Evolutionary conservation across 2,113 vertebrate genomes (phyloP), one percentile per base, ranked within the genome.

Genomic region (Dolichotis patagonum): DNA sequence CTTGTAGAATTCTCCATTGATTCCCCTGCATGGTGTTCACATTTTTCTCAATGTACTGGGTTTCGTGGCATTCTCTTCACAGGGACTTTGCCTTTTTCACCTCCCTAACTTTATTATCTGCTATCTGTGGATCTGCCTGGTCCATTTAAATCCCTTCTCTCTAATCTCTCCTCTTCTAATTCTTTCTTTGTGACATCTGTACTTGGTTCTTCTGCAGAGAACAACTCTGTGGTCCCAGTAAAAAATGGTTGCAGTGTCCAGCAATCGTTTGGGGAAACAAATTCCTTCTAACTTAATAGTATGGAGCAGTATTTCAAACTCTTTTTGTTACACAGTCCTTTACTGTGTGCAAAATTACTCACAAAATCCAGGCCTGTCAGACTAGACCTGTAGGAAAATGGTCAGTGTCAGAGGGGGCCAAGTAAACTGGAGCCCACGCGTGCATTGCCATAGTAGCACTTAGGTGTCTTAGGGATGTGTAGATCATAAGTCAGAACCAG

Each of bases 121-220:
- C 14, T 16, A 35, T 52, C 86, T 71, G 35, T 30, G 10, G 73
- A 56, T 85, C 49, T 20, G 22, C 83, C 26, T n/a, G 14, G 17
- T 28, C 73, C 35, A 24, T 58, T 41, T 89, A 85, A 92, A 63
- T 49, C 65, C 73, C 78, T 49, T 90, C 82, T 41, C 35, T 52
- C 80, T 95, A 43, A 54, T 71, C 85, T 58, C 32, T 52, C 78
- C 41, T 28, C 82, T 65, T 85, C 41, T 91, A 81, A 58, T 89
- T 94, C 86, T 67, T 94, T 75, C 94, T 88, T 83, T 62, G 19
- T 43, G 84, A 67, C 86, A 77, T 75, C 38, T 69, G 83, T 5
- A 43, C 67, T 67, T 63, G 43, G 12, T 43, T 89, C 30, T 89
- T 78, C 41, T 84, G 73, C 75, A 22, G 77, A 80, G 49, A 96